phyloP scores from a whole-genome alignment of 2,113 vertebrate species.

The Ia io region DNA sequence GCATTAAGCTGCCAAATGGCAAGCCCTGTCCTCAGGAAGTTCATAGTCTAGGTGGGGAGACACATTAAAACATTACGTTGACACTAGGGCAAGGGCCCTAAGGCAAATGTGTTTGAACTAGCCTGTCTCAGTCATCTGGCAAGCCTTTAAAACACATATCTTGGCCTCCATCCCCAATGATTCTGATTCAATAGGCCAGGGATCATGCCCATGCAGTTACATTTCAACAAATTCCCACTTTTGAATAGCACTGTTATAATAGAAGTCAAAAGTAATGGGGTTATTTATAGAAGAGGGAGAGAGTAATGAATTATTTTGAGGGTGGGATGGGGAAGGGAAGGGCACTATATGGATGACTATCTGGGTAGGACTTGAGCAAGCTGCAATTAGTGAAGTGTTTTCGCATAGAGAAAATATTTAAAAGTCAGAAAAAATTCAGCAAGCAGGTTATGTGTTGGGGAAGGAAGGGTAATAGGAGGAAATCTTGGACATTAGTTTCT shows the following conservation, averaged over 20 bases:
- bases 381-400: neutral
- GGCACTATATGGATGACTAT: neutral
- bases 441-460: neutral
- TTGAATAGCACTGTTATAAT: neutral
- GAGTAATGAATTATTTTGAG: neutral
- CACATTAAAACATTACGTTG: neutral
- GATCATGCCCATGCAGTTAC: neutral
- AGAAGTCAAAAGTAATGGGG: neutral
- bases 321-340: accelerated
- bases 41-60: neutral
- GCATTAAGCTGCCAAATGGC: neutral
- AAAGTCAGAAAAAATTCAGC: neutral
- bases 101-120: neutral
- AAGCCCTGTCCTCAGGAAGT: neutral
- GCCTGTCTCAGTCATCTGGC: neutral
- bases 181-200: neutral
- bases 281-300: neutral
- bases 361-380: neutral
- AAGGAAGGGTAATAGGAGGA: neutral
- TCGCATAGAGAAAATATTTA: neutral
- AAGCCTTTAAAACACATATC: neutral
- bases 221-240: neutral
- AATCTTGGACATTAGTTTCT: neutral
- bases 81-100: neutral
- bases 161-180: neutral